These are phyloP conservation scores for Conomelus anceps DNA, from an alignment of 2,888 invertebrate genomes.

Conservation along the genomic window DNA sequence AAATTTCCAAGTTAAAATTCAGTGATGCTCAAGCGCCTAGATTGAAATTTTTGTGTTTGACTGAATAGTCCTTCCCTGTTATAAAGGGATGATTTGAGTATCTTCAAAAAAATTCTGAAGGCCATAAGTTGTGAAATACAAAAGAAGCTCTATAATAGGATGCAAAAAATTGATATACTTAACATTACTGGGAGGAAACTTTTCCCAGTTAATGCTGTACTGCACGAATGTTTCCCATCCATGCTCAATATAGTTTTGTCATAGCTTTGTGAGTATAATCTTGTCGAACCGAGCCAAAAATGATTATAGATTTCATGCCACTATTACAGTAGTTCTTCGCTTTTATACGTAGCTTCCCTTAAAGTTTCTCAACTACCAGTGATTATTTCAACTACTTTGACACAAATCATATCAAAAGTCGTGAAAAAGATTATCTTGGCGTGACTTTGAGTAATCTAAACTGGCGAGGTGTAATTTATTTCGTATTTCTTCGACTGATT, in stretches of 20 bases:
- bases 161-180: too few species aligned
- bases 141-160: too few species aligned
- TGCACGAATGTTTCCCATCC: neutral
- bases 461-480: neutral
- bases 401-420: neutral
- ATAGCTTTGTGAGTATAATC: neutral
- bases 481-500: neutral
- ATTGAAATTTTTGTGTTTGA: too few species aligned
- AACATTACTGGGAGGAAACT: neutral
- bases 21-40: too few species aligned
- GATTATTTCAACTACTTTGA: neutral
- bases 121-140: too few species aligned
- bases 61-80: too few species aligned
- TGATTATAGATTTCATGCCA: neutral
- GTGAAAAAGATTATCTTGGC: neutral
- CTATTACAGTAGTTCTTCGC: neutral
- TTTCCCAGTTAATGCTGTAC: neutral
- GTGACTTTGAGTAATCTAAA: neutral
- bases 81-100: too few species aligned
- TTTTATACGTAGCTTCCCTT: neutral
- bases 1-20: too few species aligned
- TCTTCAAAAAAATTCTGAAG: too few species aligned
- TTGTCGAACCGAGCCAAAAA: neutral
- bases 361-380: neutral
- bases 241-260: neutral